These are phyloP conservation scores for Limenitis camilla DNA, from an alignment of 2,888 invertebrate species.

Conservation along the genomic window DNA sequence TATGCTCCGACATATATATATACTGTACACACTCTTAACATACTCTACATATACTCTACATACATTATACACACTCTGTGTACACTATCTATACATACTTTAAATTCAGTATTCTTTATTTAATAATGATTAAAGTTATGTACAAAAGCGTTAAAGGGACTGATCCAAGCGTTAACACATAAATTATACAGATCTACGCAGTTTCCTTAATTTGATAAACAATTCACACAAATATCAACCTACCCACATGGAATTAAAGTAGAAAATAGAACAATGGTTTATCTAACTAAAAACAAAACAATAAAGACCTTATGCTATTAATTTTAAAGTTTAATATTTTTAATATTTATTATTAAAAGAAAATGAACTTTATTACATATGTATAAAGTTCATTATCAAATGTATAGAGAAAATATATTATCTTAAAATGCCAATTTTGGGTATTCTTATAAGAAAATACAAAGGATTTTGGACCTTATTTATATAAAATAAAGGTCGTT, in stretches of 20 bases:
- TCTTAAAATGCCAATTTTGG: slow-evolving; percentile 22
- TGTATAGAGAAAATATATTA: slow-evolving; percentile 33
- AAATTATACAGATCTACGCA: background rate
- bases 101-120: too few species aligned
- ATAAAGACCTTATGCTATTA: background rate
- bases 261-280: slow-evolving; percentile 11
- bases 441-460: slow-evolving; percentile 7
- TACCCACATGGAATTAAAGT: background rate
- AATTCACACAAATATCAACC: background rate
- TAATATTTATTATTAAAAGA: slow-evolving; percentile 1
- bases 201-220: too few species aligned
- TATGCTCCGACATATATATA: too few species aligned
- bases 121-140: too few species aligned
- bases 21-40: too few species aligned
- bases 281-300: background rate
- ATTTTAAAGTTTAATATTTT: slow-evolving; percentile 2
- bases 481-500: background rate
- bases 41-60: too few species aligned
- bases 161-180: slow-evolving; percentile 8
- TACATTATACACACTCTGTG: too few species aligned
- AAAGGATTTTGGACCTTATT: slow-evolving; percentile 11
- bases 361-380: slow-evolving; percentile 10
- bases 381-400: slow-evolving; percentile 23
- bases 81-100: too few species aligned
- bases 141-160: background rate